phyloP scores from a whole-genome alignment of 2,797 vertebrate species.

The Phataginus tricuspis region DNA sequence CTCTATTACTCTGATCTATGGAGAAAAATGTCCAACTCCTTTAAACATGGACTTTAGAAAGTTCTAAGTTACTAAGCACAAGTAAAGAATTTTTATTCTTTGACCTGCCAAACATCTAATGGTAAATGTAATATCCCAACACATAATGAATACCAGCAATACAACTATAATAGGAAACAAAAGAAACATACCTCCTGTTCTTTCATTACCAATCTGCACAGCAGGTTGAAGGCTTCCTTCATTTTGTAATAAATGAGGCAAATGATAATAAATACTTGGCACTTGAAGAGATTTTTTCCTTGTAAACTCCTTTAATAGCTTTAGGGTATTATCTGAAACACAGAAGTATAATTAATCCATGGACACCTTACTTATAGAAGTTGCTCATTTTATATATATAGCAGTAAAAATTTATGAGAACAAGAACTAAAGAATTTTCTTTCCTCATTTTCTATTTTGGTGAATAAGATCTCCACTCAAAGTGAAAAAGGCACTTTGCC shows the following conservation, averaged over 20 bases:
- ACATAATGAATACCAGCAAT: background rate
- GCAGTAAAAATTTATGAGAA: background rate
- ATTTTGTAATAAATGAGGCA: constrained; percentile 98
- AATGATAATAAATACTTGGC: constrained; percentile 99
- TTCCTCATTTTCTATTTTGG: background rate
- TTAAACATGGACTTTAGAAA: background rate
- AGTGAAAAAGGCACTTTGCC: background rate
- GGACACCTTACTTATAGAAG: background rate
- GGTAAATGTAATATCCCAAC: background rate
- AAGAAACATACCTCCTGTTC: constrained; percentile 93
- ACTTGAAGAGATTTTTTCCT: constrained; percentile 96
- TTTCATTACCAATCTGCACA: constrained; percentile 94
- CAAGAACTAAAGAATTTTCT: background rate
- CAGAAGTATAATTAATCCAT: constrained; percentile 52
- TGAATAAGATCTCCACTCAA: background rate
- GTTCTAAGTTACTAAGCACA: constrained; percentile 14
- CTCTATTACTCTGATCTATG: background rate
- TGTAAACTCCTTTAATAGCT: constrained; percentile 95
- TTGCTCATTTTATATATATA: background rate
- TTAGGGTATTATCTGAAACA: constrained; percentile 95
- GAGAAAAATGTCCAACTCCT: background rate
- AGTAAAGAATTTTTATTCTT: constrained; percentile 70
- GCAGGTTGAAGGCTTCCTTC: constrained; percentile 97
- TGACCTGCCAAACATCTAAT: constrained; percentile 26
- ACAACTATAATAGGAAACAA: background rate